A percentile compares a stretch with the other conserved stretches of the same genome.
Conservation (phyloP, 2,797 vertebrate genomes). For the Spinibarbus caldwelli region DNA sequence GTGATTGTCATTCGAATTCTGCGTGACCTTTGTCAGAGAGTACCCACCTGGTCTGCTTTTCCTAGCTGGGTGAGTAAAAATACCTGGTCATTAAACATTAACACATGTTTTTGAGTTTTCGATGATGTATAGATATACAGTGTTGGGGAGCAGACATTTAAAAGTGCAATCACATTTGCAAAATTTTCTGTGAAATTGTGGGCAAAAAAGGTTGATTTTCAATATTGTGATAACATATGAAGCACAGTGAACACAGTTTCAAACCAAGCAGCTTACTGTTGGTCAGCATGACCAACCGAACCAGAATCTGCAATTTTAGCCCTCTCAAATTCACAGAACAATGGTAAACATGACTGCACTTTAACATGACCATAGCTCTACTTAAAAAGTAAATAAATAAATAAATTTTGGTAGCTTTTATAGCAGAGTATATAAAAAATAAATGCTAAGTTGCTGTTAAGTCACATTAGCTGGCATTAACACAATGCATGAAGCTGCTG, state of each 20-base stretch:
- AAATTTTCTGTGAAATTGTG: neutral
- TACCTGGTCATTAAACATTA: neutral
- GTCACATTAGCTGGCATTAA: neutral
- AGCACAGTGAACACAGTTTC: neutral
- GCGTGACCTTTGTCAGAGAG: conserved; percentile 94
- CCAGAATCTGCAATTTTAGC: neutral
- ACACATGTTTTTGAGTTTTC: neutral
- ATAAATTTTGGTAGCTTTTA: too few species aligned
- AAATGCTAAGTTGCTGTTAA: neutral
- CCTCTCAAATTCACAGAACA: neutral
- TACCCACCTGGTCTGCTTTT: conserved; percentile 96
- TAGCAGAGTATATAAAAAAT: neutral
- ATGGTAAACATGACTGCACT: neutral
- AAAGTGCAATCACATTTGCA: neutral
- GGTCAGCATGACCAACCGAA: neutral
- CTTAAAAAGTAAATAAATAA: too few species aligned
- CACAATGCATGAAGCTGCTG: neutral
- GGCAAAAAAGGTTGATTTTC: neutral
- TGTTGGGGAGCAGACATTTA: neutral
- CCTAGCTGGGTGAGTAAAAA: conserved; percentile 91
- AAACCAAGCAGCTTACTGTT: neutral
- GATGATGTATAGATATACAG: neutral
- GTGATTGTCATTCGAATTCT: conserved; percentile 98
- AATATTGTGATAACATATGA: neutral
- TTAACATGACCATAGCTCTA: neutral